Evolutionary conservation across 2,888 invertebrate species (phyloP).

Genomic region (Limnephilus rhombicus): DNA sequence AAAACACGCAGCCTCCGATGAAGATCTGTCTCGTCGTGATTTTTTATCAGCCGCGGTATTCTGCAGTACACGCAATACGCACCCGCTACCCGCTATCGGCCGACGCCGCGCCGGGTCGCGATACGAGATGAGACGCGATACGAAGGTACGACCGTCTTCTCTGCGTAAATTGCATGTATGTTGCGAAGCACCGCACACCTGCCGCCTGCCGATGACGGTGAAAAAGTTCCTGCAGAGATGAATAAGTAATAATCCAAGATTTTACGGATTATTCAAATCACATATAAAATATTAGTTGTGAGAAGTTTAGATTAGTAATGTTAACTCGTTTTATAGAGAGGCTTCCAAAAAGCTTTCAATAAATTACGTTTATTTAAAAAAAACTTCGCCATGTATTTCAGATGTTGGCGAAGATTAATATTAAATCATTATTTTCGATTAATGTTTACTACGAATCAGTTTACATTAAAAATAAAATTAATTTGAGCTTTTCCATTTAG

Average conservation of each 20-base stretch:
- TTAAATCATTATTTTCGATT: too few relatives aligned
- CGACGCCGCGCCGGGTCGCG: background rate
- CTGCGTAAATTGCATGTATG: constrained; percentile 25
- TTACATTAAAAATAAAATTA: too few relatives aligned
- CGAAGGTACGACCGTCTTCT: background rate
- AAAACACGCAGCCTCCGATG: background rate
- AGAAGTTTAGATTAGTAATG: too few relatives aligned
- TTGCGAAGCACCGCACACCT: constrained; percentile 11
- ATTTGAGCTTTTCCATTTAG: too few relatives aligned
- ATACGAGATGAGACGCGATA: background rate
- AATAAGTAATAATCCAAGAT: background rate
- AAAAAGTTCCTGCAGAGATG: background rate
- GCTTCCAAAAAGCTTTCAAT: too few relatives aligned
- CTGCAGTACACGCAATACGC: background rate
- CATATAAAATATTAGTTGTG: background rate
- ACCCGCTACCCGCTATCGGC: background rate
- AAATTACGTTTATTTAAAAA: too few relatives aligned
- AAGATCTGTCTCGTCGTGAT: background rate
- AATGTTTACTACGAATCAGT: too few relatives aligned
- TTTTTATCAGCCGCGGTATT: background rate
- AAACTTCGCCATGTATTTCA: too few relatives aligned
- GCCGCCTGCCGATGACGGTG: background rate
- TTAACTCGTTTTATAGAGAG: too few relatives aligned
- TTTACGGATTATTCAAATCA: background rate
- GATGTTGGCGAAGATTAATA: too few relatives aligned